Evolutionary conservation across 1,140 invertebrate species (phyloP).

Genomic region (Penaeus chinensis): DNA sequence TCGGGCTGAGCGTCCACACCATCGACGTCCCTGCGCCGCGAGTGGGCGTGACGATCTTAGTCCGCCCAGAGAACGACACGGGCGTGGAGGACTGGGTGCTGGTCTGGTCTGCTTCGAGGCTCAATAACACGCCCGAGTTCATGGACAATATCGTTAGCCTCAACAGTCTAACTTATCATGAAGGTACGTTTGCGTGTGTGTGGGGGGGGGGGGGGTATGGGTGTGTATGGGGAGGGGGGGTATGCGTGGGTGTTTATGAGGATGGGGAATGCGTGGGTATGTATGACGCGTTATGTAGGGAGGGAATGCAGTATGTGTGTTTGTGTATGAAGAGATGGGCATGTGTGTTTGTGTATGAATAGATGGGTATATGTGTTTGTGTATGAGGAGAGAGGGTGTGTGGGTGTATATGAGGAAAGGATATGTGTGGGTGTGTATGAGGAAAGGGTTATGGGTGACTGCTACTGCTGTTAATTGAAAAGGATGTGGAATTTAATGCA

Average conservation of each 20-base stretch:
- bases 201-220: too few relatives aligned
- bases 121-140: slow-evolving; percentile 32
- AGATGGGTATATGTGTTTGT: too few relatives aligned
- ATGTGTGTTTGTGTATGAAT: too few relatives aligned
- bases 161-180: slow-evolving; percentile 34
- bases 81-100: slow-evolving; percentile 44
- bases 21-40: slow-evolving; percentile 29
- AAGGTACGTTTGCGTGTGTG: background rate
- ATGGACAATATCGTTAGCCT: slow-evolving; percentile 33
- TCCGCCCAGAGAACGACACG: slow-evolving; percentile 30
- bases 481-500: too few relatives aligned
- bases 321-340: too few relatives aligned
- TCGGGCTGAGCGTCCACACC: slow-evolving; percentile 48
- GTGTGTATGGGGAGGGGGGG: too few relatives aligned
- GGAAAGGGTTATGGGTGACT: too few relatives aligned
- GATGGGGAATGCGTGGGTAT: background rate
- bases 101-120: slow-evolving; percentile 31
- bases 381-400: too few relatives aligned
- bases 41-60: slow-evolving; percentile 32
- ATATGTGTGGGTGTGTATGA: too few relatives aligned
- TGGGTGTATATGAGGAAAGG: too few relatives aligned
- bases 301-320: too few relatives aligned
- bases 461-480: too few relatives aligned
- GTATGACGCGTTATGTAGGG: background rate
- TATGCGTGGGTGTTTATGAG: background rate